Conservation (phyloP, 2,113 vertebrate species). For the Stercorarius parasiticus region DNA sequence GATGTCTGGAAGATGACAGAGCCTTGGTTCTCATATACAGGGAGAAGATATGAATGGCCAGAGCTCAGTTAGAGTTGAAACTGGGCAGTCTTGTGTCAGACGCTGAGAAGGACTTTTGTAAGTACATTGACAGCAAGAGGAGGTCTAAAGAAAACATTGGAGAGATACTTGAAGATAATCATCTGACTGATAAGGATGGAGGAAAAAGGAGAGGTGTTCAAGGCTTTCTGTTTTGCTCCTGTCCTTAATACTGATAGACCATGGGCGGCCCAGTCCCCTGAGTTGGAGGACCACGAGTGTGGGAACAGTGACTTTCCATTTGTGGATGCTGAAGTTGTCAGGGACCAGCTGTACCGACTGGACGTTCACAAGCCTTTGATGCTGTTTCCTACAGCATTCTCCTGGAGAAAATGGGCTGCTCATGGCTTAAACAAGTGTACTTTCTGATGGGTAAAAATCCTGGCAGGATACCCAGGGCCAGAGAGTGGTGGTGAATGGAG, state of each 20-base stretch:
- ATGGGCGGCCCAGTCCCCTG: background rate
- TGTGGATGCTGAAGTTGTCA: background rate
- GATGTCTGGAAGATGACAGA: background rate
- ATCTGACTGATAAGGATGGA: background rate
- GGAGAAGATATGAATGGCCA: background rate
- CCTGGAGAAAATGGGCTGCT: background rate
- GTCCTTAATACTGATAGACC: background rate
- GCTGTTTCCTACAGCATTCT: background rate
- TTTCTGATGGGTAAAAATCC: background rate
- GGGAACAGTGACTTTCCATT: background rate
- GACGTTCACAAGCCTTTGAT: background rate
- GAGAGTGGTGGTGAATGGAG: background rate
- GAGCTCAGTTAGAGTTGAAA: background rate
- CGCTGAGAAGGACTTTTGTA: no score
- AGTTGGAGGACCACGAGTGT: background rate
- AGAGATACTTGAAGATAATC: background rate
- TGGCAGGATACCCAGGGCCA: background rate
- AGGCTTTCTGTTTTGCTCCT: accelerated
- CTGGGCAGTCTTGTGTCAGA: background rate
- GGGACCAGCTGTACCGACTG: background rate
- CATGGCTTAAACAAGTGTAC: background rate
- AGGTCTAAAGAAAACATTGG: background rate
- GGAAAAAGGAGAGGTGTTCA: background rate
- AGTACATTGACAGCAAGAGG: background rate
- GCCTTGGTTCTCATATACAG: background rate